Evolutionary conservation across 2,113 vertebrate genomes (phyloP).

Genomic region (Neoarius graeffei): DNA sequence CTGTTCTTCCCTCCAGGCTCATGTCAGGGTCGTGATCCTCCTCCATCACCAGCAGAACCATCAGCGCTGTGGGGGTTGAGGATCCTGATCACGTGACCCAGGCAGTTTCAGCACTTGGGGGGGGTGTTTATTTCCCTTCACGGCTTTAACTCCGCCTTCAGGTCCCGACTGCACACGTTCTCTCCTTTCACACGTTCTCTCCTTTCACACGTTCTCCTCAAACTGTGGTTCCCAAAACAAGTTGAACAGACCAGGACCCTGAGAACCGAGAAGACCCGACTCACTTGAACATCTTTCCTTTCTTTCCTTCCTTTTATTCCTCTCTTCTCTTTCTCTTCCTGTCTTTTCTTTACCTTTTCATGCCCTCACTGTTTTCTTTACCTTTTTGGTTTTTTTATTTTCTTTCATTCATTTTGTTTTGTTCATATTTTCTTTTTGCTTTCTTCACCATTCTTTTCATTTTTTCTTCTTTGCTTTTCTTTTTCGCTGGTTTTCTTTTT

Average conservation of each 20-base stretch:
- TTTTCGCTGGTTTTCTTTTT: not conserved
- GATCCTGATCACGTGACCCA: conserved; percentile 57
- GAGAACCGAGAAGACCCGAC: too few relatives aligned
- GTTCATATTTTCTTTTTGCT: not conserved
- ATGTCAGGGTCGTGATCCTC: conserved; percentile 50
- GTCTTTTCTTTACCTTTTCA: rapidly evolving
- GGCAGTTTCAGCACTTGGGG: not conserved
- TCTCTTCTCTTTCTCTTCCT: not conserved
- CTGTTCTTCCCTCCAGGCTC: conserved; percentile 55
- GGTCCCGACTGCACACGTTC: not conserved
- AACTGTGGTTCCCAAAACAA: not conserved
- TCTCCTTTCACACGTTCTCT: not conserved
- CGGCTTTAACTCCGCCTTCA: not conserved
- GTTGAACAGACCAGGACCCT: not conserved
- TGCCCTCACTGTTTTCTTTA: not conserved
- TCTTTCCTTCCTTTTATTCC: not conserved
- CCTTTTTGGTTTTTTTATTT: not conserved
- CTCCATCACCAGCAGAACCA: conserved; percentile 54
- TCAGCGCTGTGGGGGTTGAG: conserved; percentile 52
- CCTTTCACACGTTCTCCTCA: not conserved
- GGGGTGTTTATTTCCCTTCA: not conserved
- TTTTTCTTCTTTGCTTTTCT: not conserved
- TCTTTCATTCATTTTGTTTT: not conserved
- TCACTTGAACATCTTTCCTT: not conserved
- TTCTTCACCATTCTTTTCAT: not conserved